Conservation (phyloP, 2,797 vertebrate species). For the Intellagama lesueurii region DNA sequence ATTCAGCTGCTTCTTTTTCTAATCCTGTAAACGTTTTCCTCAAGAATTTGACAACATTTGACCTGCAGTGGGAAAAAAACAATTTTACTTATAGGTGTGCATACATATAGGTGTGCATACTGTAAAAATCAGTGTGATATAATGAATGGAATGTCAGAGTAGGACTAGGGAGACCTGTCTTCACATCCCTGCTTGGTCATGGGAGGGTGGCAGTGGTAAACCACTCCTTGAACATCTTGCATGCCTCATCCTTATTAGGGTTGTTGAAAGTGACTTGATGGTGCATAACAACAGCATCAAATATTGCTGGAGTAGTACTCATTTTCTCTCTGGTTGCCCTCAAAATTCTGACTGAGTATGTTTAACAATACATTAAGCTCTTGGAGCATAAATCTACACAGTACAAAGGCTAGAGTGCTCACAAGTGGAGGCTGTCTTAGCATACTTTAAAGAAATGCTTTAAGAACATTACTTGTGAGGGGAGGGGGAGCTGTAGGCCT, state of each 20-base stretch:
- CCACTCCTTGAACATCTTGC: no score
- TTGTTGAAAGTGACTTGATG: no score
- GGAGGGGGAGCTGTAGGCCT: no score
- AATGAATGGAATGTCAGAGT: no score
- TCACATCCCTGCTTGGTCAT: no score
- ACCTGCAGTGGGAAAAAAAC: conserved; percentile 3
- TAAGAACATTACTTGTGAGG: background rate
- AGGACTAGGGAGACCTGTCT: no score
- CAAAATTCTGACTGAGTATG: background rate
- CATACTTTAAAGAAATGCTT: background rate
- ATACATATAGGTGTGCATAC: conserved; percentile 14
- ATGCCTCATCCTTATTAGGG: no score
- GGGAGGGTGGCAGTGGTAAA: no score
- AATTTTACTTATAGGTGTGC: conserved; percentile 2
- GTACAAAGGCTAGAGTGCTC: background rate
- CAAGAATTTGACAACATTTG: conserved; percentile 28
- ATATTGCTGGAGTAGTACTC: no score
- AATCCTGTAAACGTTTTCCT: conserved; percentile 30
- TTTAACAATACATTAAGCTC: background rate
- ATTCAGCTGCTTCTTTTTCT: conserved; percentile 47
- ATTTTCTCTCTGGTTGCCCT: background rate
- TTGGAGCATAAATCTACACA: background rate
- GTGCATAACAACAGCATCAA: no score
- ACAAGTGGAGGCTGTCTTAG: background rate
- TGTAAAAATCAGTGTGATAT: background rate